Conservation (phyloP, 1,140 invertebrate genomes). For the Leguminivora glycinivorella region DNA sequence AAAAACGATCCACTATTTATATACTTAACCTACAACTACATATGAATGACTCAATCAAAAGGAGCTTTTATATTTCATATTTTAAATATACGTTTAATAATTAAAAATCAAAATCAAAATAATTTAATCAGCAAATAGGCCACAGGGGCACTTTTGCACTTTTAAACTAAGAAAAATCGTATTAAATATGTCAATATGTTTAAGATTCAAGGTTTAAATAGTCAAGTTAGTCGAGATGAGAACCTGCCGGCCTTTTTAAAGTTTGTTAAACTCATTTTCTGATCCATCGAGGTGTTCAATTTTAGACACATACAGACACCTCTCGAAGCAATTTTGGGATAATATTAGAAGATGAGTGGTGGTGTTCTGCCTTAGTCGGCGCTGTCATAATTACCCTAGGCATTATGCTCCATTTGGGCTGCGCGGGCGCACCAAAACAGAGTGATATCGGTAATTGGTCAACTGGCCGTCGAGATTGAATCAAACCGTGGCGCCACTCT, state of each 20-base stretch:
- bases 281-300: background rate
- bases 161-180: too few relatives aligned
- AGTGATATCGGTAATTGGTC: conserved; percentile 78
- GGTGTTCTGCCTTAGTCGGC: conserved; percentile 35
- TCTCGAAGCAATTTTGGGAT: conserved; percentile 55
- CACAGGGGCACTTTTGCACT: too few relatives aligned
- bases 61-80: too few relatives aligned
- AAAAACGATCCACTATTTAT: background rate
- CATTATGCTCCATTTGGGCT: conserved; percentile 75
- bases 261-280: background rate
- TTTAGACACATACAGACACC: conserved; percentile 17
- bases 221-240: too few relatives aligned
- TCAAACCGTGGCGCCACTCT: conserved; percentile 63
- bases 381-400: conserved; percentile 74
- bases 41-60: too few relatives aligned
- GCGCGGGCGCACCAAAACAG: conserved; percentile 51
- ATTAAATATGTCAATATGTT: too few relatives aligned
- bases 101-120: too few relatives aligned
- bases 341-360: conserved; percentile 50
- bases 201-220: too few relatives aligned
- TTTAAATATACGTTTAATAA: too few relatives aligned
- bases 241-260: background rate
- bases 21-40: too few relatives aligned
- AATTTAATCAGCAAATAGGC: too few relatives aligned
- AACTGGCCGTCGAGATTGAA: conserved; percentile 66